Evolutionary conservation across 2,113 vertebrate genomes (phyloP), one percentile per base, ranked within the genome.

Genomic region (Aleadryas rufinucha): DNA sequence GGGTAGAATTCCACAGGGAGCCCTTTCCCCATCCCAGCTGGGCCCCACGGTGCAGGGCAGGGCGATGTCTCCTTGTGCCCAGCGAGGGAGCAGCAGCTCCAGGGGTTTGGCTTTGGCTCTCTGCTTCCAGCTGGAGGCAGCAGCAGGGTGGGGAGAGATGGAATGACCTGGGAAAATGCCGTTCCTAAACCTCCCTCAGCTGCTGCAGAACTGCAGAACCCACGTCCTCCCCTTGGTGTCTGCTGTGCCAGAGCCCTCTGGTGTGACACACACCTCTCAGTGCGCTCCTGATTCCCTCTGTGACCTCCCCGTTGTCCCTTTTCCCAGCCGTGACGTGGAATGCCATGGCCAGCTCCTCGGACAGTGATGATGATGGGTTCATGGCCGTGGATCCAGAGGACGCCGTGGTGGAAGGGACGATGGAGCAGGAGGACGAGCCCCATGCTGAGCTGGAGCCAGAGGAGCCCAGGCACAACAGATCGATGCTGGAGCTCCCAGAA

Each of bases 371-470:
- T 96, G 98, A 99, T 61, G 98, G 98, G 85, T 99, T 99, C 97
- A 99, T 99, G 98, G 99, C 99, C 22, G 99, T 99, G 98, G 99
- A 99, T 90, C 98, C 98, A 9, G 99, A 99, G 95, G 99, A 99
- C 27, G 12, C 96, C 4, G 97, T 90, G 30, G 92, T 95, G 16
- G 97, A 98, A 75, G 98, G 97, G 65, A 96, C 97, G 26, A 98
- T 99, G 98, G 98, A 98, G 27, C 98, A 98, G 60, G 98, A 98
- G 1, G 97, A 84, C 9, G 98, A 98, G 33, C 82, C 95, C 17
- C 98, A 94, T 3, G 81, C 97, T 10, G 97, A 97, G 78, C 91
- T 98, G 87, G 98, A 97, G 68, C 64, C 66, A 2, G 95, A 95
- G 52, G 94, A 97, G 81, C 96, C 97, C 71, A 95, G 88, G 70